Evolutionary conservation across 2,113 vertebrate genomes (phyloP), one percentile per base, ranked within the genome.

Genomic region (Terrapene triunguis): DNA sequence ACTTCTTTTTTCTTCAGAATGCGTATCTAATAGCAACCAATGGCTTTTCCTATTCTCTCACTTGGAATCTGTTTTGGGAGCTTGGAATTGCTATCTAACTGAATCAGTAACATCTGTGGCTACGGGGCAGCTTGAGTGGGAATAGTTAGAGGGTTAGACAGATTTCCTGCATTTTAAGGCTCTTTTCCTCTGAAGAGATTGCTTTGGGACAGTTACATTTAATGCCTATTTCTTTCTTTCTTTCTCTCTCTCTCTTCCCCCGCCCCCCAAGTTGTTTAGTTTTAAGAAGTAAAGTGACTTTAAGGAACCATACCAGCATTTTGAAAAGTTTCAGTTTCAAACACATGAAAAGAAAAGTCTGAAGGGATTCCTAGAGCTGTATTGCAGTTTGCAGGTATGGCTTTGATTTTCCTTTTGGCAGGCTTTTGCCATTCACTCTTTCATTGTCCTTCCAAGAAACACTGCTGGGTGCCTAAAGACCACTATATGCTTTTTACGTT

Each of bases 91-190:
- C 97, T 98, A 97, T 98, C 98, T 98, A 94, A 96, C 97, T 98
- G 98, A 98, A 99, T 98, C 97, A 55, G 96, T 97, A 98, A 99
- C 98, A 99, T 99, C 98, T 99, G 99, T 98, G 98, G 97, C 94
- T 98, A 87, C 85, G 4, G 98, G 96, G 96, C 95, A 96, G 96
- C 74, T 95, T 72, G 95, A 97, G 96, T 94, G 96, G 94, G 97
- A 98, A 97, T 92, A 94, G 95, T 95, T 93, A 98, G 97, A 87
- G 95, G 91, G 96, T 97, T 96, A 96, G 94, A 96, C 96, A 98
- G 97, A 98, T 98, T 99, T 99, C 99, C 98, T 99, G 98, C 96
- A 82, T 98, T 98, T 97, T 96, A 96, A 97, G 93, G 87, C 89
- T 95, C 90, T 96, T 97, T 97, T 94, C 88, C 91, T 94, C 94